Evolutionary conservation across 2,888 invertebrate species (phyloP), one percentile per base, ranked within the genome.

Genomic region (Drosophila maculinotata): DNA sequence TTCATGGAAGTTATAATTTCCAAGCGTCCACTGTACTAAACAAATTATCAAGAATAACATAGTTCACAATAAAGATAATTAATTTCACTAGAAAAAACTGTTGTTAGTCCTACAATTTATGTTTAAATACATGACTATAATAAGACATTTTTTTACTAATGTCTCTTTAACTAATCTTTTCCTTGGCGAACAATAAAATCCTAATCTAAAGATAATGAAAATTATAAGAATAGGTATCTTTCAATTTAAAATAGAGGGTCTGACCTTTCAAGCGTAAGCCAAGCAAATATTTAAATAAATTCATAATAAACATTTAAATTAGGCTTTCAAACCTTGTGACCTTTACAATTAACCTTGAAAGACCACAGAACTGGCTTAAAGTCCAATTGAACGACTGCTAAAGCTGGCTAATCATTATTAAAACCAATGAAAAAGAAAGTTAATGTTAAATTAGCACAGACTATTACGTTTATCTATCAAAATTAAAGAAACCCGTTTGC

Each of bases 371-470:
- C 8, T 36, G 25, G 12, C 38, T 60, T 23, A 14, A 56, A 49
- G 30, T 5, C 6, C 2, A 35, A 25, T 49, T 23, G 31, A 56
- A 8, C 31, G n/a, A 36, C n/a, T 30, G 31, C 6, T 12, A 7
- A 52, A 45, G 7, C 14, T 36, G 10, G 10, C 12, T 14, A 36
- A 59, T 38, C 31, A 49, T 39, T 39, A 14, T 41, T 41, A 36
- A 63, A 51, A 9, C 17, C 20, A 49, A 56, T 51, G 8, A n/a
- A 23, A 62, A 52, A 63, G 69, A 71, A 73, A 63, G 69, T 62
- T 23, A 71, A 73, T 56, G 69, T 62, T 23, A 8, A 36, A 47
- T 38, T 33, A 23, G 20, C 41, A 31, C 14, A 44, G 15, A 45
- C 8, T 2, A 26, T 25, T 12, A 23, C 8, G n/a, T 35, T 39